Evolutionary conservation across 2,888 invertebrate species (phyloP), one percentile per base, ranked within the genome.

Genomic region (Drosophila kanekoi): DNA sequence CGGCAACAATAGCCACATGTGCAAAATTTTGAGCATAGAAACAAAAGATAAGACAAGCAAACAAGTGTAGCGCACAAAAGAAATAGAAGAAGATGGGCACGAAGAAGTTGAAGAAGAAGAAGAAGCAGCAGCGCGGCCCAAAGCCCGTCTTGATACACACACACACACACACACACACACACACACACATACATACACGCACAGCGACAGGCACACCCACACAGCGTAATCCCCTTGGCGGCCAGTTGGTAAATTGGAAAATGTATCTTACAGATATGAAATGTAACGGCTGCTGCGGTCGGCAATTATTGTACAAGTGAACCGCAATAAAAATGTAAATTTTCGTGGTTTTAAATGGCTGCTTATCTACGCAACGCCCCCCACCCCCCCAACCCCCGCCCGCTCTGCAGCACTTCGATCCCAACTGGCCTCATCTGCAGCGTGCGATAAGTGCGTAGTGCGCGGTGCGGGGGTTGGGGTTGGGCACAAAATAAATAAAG

Each of bases 241-340:
- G 66, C 40, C 77, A 72, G 69, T 75, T 77, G 69, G 56, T 64
- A 69, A 68, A 77, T 77, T 69, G 77, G 56, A 53, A 76, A 76
- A 67, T 75, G 71, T 74, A 75, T 75, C 71, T 74, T 72, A 60
- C 20, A 77, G 76, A 77, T 77, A 77, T 69, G 59, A 77, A 72
- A 72, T 77, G 77, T 67, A 72, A 69, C 60, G 66, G 60, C 65
- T 70, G 72, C 66, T 57, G 65, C 62, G 52, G 75, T 52, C 49
- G 76, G 67, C 81, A 85, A 85, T 81, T 82, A 85, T 77, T 79
- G 77, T 85, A 74, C 83, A 85, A 81, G 77, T 85, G 74, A 74
- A 69, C 72, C 71, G 83, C 83, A 83, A 82, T 86, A 86, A 82
- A 83, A 86, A 82, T 82, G 87, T 83, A 81, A 83, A 87, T 87